Percentiles rank a stretch among this genome's conserved stretches.
Evolutionary conservation across 2,113 vertebrate species (phyloP).

Genomic region (Mobula birostris): DNA sequence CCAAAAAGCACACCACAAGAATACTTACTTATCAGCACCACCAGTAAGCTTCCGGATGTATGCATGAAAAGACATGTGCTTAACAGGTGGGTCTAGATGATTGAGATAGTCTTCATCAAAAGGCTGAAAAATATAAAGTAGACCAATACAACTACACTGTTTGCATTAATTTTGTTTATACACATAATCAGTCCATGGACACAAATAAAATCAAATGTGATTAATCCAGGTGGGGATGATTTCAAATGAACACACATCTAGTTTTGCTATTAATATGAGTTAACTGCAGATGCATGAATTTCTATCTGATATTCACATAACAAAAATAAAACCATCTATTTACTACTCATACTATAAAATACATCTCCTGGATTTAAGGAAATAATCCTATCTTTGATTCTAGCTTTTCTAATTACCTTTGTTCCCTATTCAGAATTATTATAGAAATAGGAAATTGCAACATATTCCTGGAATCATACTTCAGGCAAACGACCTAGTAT

Average conservation of each 20-base stretch:
- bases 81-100: conserved; percentile 94
- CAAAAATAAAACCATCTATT: neutral
- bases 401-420: neutral
- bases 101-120: conserved; percentile 98
- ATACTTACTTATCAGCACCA: conserved; percentile 88
- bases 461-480: neutral
- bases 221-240: neutral
- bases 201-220: neutral
- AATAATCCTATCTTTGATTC: neutral
- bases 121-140: conserved; percentile 61
- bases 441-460: neutral
- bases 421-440: neutral
- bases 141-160: neutral
- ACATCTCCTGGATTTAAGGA: neutral
- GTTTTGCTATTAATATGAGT: neutral
- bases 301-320: neutral
- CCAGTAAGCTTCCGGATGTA: conserved; percentile 96
- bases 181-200: neutral
- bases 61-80: conserved; percentile 99
- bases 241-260: neutral
- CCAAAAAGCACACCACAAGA: neutral
- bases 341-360: neutral
- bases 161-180: neutral
- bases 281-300: neutral
- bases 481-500: too few relatives aligned